phyloP scores from a whole-genome alignment of 2,113 vertebrate genomes.

The Ailurus styani region DNA sequence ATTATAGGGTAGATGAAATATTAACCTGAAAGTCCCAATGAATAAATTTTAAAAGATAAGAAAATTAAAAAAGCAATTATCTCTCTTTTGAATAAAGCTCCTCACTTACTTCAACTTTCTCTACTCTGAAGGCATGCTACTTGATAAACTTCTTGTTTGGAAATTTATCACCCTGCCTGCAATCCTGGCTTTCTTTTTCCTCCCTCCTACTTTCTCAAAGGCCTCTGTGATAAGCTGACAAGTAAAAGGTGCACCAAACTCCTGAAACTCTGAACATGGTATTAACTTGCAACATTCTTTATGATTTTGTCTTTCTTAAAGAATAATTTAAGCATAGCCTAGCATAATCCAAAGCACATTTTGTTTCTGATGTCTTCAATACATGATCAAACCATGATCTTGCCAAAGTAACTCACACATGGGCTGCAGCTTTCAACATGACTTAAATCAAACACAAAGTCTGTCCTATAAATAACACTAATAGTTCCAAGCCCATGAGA shows the following conservation, averaged over 20 bases:
- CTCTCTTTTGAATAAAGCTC: not conserved
- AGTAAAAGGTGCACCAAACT: not conserved
- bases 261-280: not conserved
- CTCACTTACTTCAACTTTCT: not conserved
- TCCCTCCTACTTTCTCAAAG: not conserved
- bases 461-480: not conserved
- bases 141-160: not conserved
- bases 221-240: not conserved
- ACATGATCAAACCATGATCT: not conserved
- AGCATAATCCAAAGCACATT: conserved; percentile 20
- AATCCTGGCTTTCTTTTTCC: not conserved
- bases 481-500: not conserved
- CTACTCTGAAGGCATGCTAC: not conserved
- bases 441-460: conserved; percentile 35
- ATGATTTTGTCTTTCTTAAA: not conserved
- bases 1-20: not conserved
- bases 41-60: not conserved
- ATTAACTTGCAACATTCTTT: not conserved
- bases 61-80: not conserved
- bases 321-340: not conserved
- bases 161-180: not conserved
- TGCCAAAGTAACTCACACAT: not conserved
- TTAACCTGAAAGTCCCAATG: not conserved
- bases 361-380: conserved; percentile 9
- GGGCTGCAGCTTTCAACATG: conserved; percentile 19